phyloP scores from a whole-genome alignment of 2,113 vertebrate species.

The Embiotoca jacksoni region DNA sequence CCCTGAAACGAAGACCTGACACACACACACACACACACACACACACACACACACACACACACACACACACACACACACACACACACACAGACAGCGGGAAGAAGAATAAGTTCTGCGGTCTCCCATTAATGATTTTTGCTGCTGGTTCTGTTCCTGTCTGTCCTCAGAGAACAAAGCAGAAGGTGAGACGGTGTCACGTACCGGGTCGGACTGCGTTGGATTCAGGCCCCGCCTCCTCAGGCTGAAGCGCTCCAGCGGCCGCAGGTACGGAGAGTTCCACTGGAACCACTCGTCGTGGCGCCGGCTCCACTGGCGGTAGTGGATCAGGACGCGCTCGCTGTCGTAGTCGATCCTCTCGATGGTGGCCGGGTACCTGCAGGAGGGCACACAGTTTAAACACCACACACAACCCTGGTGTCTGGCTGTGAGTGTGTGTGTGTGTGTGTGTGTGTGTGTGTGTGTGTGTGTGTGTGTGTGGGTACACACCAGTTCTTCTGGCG shows the following conservation, averaged over 20 bases:
- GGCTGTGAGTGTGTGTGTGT: not conserved
- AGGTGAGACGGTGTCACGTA: conserved; percentile 44
- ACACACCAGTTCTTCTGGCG: conserved; percentile 95
- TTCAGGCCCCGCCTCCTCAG: conserved; percentile 90
- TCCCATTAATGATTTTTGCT: too few relatives aligned
- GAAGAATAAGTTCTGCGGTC: too few relatives aligned
- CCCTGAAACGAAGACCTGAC: conserved; percentile 91
- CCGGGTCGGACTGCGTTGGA: conserved; percentile 31
- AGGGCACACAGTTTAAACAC: not conserved
- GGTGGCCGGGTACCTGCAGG: conserved; percentile 92
- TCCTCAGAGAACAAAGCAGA: too few relatives aligned
- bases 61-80: too few relatives aligned
- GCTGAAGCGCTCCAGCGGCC: conserved; percentile 94
- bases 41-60: too few relatives aligned
- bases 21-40: not conserved
- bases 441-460: not conserved
- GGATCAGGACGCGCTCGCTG: conserved; percentile 93
- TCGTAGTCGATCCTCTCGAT: conserved; percentile 97
- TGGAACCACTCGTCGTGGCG: conserved; percentile 97
- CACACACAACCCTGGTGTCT: too few relatives aligned
- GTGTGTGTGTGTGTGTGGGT: conserved; percentile 12
- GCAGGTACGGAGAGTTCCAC: conserved; percentile 93
- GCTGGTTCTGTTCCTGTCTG: too few relatives aligned
- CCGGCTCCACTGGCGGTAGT: conserved; percentile 97
- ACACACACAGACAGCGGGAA: too few relatives aligned